Conservation (phyloP, 2,888 invertebrate genomes). For the Phrixothrix hirtus region DNA sequence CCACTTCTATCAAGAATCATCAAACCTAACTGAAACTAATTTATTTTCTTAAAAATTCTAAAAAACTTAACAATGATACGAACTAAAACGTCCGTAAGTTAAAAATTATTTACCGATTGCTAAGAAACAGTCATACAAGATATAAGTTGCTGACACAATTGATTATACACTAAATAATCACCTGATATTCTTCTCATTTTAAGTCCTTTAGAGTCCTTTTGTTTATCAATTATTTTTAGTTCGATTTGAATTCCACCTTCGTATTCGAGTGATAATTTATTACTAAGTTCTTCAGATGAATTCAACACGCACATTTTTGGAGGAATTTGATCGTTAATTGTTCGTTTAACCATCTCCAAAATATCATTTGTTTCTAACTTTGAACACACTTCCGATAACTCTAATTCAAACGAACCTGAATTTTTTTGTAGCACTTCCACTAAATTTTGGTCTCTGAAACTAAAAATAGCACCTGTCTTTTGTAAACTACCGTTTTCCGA, state of each 20-base stretch:
- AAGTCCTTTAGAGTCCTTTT: conserved; percentile 73
- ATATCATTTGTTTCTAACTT: conserved; percentile 79
- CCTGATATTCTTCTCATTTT: conserved; percentile 87
- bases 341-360: conserved; percentile 76
- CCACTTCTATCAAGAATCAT: too few species aligned
- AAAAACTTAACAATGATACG: conserved; percentile 14
- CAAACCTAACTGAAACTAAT: too few species aligned
- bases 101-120: conserved; percentile 25
- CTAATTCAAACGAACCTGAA: conserved; percentile 67
- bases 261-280: conserved; percentile 53
- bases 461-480: conserved; percentile 13
- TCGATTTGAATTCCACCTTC: conserved; percentile 83
- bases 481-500: conserved; percentile 15
- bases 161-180: conserved; percentile 84
- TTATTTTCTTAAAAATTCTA: conserved; percentile 10
- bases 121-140: conserved; percentile 78
- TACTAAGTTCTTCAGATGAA: conserved; percentile 41
- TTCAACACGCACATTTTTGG: conserved; percentile 67
- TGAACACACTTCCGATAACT: conserved; percentile 78
- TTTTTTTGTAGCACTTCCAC: conserved; percentile 46
- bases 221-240: conserved; percentile 72
- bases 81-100: conserved; percentile 27
- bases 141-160: conserved; percentile 84
- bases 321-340: conserved; percentile 77
- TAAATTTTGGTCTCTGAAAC: conserved; percentile 11